Base-by-base conservation (phyloP, 2,113 vertebrate genomes). In the Muscicapa adusta region DNA sequence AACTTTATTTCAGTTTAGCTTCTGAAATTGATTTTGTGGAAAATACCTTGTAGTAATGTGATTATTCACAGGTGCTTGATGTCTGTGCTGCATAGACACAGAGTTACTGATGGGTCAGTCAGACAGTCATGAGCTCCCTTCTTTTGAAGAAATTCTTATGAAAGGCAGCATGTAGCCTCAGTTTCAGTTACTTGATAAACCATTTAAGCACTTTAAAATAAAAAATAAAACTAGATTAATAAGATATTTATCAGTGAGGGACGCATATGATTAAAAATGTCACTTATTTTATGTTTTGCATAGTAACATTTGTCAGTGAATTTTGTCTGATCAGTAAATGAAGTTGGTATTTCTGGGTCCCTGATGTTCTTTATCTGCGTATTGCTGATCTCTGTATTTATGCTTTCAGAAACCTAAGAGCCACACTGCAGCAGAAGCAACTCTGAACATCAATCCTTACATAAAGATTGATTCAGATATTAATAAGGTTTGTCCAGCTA, bases 401-500 rank as follows among this genome's bases (percentile, higher is more conserved):
- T 91, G 23, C 66, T 96, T 97, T 85, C 95, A 99, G 99, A 99
- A 99, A 97, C 98, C 99, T 57, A 99, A 99, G 97, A 99, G 99
- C 89, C 99, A 98, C 76, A 99, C 99, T 56, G 99, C 99, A 95
- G 99, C 99, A 81, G 97, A 97, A 93, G 99, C 98, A 83, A 99
- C 99, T 61, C 89, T 97, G 70, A 98, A 98, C 80, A 99, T 99
- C 91, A 99, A 99, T 97, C 98, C 99, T 36, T 98, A 98, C 38
- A 94, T 99, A 93, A 98, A 98, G 85, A 98, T 99, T 93, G 98
- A 99, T 9, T 98, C 99, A 47, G 98, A 99, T 58, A 98, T 99
- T 80, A 98, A 99, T 97, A 99, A 99, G 98, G 98, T 99, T 83
- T 99, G 98, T 97, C 99, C 99, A 14, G 98, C 98, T 70, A 99